phyloP scores from a whole-genome alignment of 1,140 invertebrate species.

The Armadillidium nasatum region DNA sequence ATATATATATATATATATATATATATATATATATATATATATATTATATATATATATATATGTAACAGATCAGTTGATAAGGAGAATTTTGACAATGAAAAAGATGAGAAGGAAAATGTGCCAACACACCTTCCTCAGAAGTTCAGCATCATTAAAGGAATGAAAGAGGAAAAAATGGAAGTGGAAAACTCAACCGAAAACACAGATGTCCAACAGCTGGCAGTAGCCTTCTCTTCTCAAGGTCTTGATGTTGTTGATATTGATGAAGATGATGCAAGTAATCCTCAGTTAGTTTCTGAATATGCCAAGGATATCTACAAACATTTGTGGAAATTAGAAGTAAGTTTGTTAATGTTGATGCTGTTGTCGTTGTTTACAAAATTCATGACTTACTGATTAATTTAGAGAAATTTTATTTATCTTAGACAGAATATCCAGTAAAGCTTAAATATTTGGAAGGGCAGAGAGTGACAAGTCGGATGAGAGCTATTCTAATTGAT shows the following conservation, averaged over 20 bases:
- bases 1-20: no score
- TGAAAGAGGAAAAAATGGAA: constrained; percentile 30
- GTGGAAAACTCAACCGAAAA: constrained; percentile 20
- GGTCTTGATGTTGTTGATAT: constrained; percentile 57
- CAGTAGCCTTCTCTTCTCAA: constrained; percentile 42
- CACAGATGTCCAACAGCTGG: constrained; percentile 32
- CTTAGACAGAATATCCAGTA: constrained; percentile 58
- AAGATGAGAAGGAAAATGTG: neutral
- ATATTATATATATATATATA: no score
- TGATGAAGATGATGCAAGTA: constrained; percentile 67
- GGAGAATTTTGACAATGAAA: neutral
- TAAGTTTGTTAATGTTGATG: constrained; percentile 15
- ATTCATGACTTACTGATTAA: constrained; percentile 23
- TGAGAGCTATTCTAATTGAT: constrained; percentile 83
- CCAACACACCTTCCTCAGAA: neutral
- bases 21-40: no score
- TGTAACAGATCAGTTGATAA: neutral
- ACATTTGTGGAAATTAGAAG: constrained; percentile 69
- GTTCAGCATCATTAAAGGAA: neutral
- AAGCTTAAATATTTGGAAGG: constrained; percentile 60
- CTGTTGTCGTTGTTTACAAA: neutral
- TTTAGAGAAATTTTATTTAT: constrained; percentile 36
- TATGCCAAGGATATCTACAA: constrained; percentile 81
- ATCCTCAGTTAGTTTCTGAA: constrained; percentile 70
- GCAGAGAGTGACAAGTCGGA: constrained; percentile 68